phyloP scores from a whole-genome alignment of 2,888 invertebrate genomes.

The Eupithecia inturbata region DNA sequence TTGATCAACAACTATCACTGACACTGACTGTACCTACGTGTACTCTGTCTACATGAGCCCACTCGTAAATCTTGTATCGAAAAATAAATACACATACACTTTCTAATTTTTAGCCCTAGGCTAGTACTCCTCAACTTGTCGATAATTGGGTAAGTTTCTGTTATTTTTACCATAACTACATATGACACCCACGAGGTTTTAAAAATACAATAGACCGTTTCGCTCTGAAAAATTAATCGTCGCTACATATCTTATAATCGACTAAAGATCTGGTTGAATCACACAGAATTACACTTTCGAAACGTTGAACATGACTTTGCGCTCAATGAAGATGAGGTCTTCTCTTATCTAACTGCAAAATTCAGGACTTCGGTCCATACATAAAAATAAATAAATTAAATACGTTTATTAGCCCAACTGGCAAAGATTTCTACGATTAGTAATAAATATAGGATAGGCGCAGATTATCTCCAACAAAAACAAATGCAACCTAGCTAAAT shows the following conservation, averaged over 20 bases:
- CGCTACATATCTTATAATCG: neutral
- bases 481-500: conserved; percentile 34
- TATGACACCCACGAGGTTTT: conserved; percentile 23
- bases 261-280: neutral
- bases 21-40: conserved; percentile 4
- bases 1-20: neutral
- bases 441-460: neutral
- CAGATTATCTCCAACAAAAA: conserved; percentile 4
- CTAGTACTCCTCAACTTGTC: conserved; percentile 53
- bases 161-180: conserved; percentile 13
- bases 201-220: neutral
- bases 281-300: neutral
- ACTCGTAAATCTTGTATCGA: conserved; percentile 75
- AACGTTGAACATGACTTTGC: neutral
- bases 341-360: neutral
- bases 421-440: neutral
- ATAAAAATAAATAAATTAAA: neutral
- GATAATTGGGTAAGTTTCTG: conserved; percentile 39
- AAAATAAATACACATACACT: conserved; percentile 63
- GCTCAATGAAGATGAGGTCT: neutral
- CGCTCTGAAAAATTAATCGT: neutral
- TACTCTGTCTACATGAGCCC: conserved; percentile 45
- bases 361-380: neutral
- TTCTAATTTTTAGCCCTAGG: conserved; percentile 80
- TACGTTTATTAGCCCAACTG: neutral